These are phyloP conservation scores for Cottoperca gobio DNA, from an alignment of 2,797 vertebrate genomes.

Conservation along the genomic window DNA sequence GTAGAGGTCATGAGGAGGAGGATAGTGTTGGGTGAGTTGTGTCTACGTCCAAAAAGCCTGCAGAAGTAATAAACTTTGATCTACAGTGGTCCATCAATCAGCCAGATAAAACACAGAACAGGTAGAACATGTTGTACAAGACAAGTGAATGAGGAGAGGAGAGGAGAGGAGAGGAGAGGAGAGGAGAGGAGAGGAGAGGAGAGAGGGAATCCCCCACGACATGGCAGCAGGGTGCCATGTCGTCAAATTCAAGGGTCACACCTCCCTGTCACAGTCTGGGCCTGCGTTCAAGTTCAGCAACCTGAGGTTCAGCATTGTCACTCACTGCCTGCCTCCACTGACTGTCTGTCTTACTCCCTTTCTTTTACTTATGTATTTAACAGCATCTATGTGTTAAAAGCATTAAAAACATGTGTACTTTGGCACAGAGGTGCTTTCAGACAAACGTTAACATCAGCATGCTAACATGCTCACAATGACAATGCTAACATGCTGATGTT, in stretches of 20 bases:
- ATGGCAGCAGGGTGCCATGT: constrained; percentile 65
- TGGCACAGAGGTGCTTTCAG: too few relatives aligned
- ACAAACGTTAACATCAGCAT: too few relatives aligned
- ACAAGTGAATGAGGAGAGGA: background rate
- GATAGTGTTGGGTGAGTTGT: constrained; percentile 5
- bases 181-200: background rate
- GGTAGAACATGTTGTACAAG: constrained; percentile 25
- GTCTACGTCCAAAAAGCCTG: constrained; percentile 1
- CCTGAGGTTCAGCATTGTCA: constrained; percentile 40
- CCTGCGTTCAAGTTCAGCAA: constrained; percentile 66
- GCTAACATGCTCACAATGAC: too few relatives aligned
- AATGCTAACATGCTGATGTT: background rate
- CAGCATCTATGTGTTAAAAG: background rate
- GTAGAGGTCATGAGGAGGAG: background rate
- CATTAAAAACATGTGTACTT: background rate
- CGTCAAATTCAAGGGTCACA: constrained; percentile 60
- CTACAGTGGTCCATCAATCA: constrained; percentile 25
- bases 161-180: background rate
- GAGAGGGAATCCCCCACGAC: constrained; percentile 38
- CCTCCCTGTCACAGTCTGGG: constrained; percentile 58
- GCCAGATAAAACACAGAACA: constrained; percentile 26
- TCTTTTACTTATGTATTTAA: background rate
- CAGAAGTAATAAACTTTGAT: constrained; percentile 37
- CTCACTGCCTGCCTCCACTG: constrained; percentile 8
- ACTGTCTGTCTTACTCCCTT: background rate